These are phyloP conservation scores for Procambarus virginalis DNA, from an alignment of 1,140 invertebrate species.

Conservation along the genomic window DNA sequence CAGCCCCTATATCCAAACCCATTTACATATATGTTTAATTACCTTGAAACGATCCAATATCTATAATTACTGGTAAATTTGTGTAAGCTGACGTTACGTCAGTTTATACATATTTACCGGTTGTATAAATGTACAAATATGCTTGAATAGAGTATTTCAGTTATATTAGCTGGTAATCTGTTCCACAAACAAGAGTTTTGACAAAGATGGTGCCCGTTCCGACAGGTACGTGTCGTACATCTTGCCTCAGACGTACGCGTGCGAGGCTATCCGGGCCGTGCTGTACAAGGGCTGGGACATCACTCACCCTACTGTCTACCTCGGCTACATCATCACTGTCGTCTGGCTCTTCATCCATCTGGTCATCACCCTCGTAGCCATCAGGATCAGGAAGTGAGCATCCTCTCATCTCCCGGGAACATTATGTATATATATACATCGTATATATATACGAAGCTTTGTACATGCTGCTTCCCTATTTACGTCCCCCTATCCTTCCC, in stretches of 20 bases:
- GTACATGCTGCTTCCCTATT: not conserved
- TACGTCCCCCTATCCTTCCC: conserved; percentile 61
- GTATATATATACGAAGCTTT: conserved; percentile 28
- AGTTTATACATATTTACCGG: too few relatives aligned
- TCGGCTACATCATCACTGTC: conserved; percentile 90
- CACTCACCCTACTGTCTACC: conserved; percentile 86
- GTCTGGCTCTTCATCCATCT: conserved; percentile 91
- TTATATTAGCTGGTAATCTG: too few relatives aligned
- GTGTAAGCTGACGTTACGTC: too few relatives aligned
- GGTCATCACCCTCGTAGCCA: conserved; percentile 40
- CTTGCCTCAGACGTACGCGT: conserved; percentile 92
- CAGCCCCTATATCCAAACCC: too few relatives aligned
- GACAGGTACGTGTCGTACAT: conserved; percentile 84
- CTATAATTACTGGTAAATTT: too few relatives aligned
- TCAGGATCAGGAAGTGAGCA: conserved; percentile 49
- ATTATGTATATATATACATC: not conserved
- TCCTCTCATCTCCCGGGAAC: not conserved
- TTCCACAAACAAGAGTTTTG: too few relatives aligned
- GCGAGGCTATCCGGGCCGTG: conserved; percentile 90
- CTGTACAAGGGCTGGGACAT: conserved; percentile 92
- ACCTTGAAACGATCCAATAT: too few relatives aligned
- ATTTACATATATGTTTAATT: too few relatives aligned
- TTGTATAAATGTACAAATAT: too few relatives aligned
- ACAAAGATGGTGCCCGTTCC: too few relatives aligned
- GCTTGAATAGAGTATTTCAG: too few relatives aligned